Base-by-base conservation (phyloP, 2,113 vertebrate species). In the Solenodon paradoxus region DNA sequence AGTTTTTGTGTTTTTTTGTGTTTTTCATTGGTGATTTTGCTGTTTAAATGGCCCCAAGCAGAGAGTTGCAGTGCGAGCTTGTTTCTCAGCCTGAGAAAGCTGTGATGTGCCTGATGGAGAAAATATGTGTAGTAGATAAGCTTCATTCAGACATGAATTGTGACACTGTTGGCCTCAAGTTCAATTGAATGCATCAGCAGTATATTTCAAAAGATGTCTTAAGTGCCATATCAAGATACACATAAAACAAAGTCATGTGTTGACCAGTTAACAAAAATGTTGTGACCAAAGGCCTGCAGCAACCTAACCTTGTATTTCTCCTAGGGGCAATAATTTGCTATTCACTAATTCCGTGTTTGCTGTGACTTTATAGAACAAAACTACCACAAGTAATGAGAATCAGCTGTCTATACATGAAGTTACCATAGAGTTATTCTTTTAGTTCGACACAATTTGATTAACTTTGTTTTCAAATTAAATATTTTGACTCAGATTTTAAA, bases 1-100 rank as follows among this genome's bases (percentile, higher is more conserved):
- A n/a, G 42, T 90, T 95, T 90, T 94, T 66, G 90, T 53, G 88
- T 93, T 94, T 93, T 94, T 90, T 40, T 90, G 42, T 80, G 28
- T 55, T 74, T 95, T 72, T 66, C 13, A 11, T 53, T 28, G 55
- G 51, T 63, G 35, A 72, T 68, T 92, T 72, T 19, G 20, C 71
- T 61, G 5, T 42, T 51, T 22, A 80, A 81, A 10, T 53, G 53
- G 22, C 57, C 71, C n/a, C 63, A 26, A 59, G 59, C 12, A 28
- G 10, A 61, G 35, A 26, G 6, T 71, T 57, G 6, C 78, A 71
- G 40, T 30, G 35, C 13, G 63, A n/a, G 47, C 83, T 96, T 42
- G n/a, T 57, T 77, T 45, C 71, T 49, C 20, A 16, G 24, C 30
- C 7, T 19, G 26, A 74, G 15, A 69, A 84, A 28, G 12, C 82